Conservation (phyloP, 2,113 vertebrate genomes). For the Sus scrofa region T2T-Sscrofa CM000814.6:137765001-137765500, state of each 20-base stretch:
- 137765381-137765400: background rate
- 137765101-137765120: background rate
- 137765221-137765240: background rate
- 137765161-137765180: background rate
- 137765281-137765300: background rate
- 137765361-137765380: accelerated
- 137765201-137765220: background rate
- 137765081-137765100: background rate
- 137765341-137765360: background rate
- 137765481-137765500: background rate
- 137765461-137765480: background rate
- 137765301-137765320: background rate
- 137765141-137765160: background rate
- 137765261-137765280: background rate
- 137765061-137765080: background rate
- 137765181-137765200: background rate
- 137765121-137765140: too few species aligned
- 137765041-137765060: background rate
- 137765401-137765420: background rate
- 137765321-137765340: background rate
- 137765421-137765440: background rate
- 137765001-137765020: background rate
- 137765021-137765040: background rate
- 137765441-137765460: background rate
- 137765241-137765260: background rate